These are phyloP conservation scores for Tenthredo mesomela DNA, from an alignment of 2,888 invertebrate species.

Conservation along the genomic window DNA sequence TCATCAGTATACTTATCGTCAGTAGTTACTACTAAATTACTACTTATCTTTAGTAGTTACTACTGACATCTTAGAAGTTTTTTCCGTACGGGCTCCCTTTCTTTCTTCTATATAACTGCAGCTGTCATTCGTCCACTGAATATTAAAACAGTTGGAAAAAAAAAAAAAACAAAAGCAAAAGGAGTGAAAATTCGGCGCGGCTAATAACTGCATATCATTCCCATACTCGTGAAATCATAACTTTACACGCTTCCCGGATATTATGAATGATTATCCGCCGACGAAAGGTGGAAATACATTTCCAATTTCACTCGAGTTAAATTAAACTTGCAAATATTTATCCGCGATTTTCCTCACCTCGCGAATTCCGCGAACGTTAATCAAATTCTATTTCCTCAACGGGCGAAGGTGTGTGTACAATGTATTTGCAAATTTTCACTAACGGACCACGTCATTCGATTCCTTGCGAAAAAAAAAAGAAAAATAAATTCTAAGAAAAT, in stretches of 20 bases:
- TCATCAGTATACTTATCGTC: no score
- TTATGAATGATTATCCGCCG: background rate
- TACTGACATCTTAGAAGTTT: no score
- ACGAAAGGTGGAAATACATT: constrained; percentile 26
- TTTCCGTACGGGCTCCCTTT: no score
- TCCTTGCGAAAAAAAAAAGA: background rate
- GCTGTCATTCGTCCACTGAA: background rate
- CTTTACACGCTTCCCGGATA: constrained; percentile 6
- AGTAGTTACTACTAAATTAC: no score
- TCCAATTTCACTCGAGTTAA: constrained; percentile 40
- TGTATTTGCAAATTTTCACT: constrained; percentile 30
- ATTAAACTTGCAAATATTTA: constrained; percentile 50
- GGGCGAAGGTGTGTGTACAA: background rate
- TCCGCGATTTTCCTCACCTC: constrained; percentile 39
- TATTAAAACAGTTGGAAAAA: background rate
- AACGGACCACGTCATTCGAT: background rate
- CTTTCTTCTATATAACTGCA: background rate
- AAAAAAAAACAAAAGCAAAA: background rate
- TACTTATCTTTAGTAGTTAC: no score
- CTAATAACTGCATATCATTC: background rate
- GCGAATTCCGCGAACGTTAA: constrained; percentile 29
- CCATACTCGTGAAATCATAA: constrained; percentile 13
- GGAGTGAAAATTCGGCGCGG: background rate
- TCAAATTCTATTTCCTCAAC: constrained; percentile 47
- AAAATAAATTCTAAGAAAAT: background rate